Percentiles rank a stretch among this genome's conserved stretches.
Conservation (phyloP, 2,888 invertebrate species). For the Sylvicola fuscatus region DNA sequence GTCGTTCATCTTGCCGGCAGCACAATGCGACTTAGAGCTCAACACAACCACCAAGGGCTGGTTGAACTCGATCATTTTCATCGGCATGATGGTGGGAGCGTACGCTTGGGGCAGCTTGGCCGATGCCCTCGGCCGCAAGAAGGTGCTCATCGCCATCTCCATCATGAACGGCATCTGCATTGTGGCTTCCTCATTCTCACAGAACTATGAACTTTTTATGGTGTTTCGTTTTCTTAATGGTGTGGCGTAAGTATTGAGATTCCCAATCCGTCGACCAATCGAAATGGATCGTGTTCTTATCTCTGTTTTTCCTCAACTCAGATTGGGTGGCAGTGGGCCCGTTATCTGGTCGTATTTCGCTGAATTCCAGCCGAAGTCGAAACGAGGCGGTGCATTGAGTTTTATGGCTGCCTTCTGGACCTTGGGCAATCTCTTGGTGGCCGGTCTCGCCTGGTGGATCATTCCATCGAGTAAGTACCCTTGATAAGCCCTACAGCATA, state of each 20-base stretch:
- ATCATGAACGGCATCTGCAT: conserved; percentile 79
- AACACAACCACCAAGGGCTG: conserved; percentile 66
- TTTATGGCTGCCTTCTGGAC: conserved; percentile 94
- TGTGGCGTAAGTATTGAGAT: conserved; percentile 59
- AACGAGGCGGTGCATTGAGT: conserved; percentile 79
- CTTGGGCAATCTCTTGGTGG: conserved; percentile 77
- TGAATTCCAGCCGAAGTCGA: conserved; percentile 81
- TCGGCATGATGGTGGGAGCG: conserved; percentile 88
- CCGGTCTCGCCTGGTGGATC: conserved; percentile 59
- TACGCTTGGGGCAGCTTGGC: conserved; percentile 86
- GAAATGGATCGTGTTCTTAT: conserved; percentile 2
- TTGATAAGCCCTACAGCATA: too few relatives aligned
- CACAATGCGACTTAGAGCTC: conserved; percentile 77
- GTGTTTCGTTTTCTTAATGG: conserved; percentile 80
- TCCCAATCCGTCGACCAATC: neutral
- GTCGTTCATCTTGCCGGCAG: conserved; percentile 85
- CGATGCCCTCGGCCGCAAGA: conserved; percentile 70
- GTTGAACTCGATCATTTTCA: conserved; percentile 64
- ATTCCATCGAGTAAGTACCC: conserved; percentile 35
- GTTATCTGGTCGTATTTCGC: conserved; percentile 92
- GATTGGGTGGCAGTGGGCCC: conserved; percentile 74
- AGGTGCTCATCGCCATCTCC: conserved; percentile 73
- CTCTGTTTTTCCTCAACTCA: conserved; percentile 19
- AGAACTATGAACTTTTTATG: conserved; percentile 74
- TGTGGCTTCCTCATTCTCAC: conserved; percentile 76